These are phyloP conservation scores for Aeoliscus strigatus DNA, from an alignment of 2,797 vertebrate species.

Conservation along the genomic window DNA sequence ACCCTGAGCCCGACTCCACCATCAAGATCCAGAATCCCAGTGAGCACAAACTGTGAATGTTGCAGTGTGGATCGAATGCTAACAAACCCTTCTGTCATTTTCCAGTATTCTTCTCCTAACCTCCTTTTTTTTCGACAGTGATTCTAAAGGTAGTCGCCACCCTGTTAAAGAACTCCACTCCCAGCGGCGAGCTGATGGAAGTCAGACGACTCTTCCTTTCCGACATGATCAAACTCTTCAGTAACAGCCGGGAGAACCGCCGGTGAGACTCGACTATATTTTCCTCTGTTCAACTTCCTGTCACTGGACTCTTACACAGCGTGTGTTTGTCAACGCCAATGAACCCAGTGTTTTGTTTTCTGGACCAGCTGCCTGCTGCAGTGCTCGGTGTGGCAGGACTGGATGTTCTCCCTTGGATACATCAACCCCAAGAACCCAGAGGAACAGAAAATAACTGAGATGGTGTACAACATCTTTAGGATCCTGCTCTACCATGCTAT, in stretches of 20 bases:
- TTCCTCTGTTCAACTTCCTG: background rate
- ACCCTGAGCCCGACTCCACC: conserved; percentile 95
- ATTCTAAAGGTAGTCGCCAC: conserved; percentile 98
- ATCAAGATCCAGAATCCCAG: conserved; percentile 99
- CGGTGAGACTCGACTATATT: conserved; percentile 72
- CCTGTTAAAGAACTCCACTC: conserved; percentile 91
- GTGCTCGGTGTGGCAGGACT: conserved; percentile 99
- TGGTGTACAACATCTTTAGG: conserved; percentile 99
- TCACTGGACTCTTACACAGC: background rate
- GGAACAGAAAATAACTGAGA: conserved; percentile 99
- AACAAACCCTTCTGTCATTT: too few species aligned
- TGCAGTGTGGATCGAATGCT: too few species aligned
- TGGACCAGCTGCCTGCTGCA: conserved; percentile 89
- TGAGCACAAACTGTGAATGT: conserved; percentile 69
- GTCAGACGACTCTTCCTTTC: conserved; percentile 96
- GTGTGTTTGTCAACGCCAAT: conserved; percentile 2
- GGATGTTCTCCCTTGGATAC: conserved; percentile 99
- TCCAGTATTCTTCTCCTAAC: too few species aligned
- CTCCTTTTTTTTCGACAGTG: conserved; percentile 72
- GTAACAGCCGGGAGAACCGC: conserved; percentile 96
- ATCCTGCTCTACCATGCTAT: conserved; percentile 99
- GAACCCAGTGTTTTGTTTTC: conserved; percentile 13
- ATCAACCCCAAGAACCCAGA: conserved; percentile 98
- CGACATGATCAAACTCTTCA: conserved; percentile 99
- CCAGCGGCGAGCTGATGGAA: conserved; percentile 97